Evolutionary conservation across 1,140 invertebrate species (phyloP).

Genomic region (Nasonia longicornis): DNA sequence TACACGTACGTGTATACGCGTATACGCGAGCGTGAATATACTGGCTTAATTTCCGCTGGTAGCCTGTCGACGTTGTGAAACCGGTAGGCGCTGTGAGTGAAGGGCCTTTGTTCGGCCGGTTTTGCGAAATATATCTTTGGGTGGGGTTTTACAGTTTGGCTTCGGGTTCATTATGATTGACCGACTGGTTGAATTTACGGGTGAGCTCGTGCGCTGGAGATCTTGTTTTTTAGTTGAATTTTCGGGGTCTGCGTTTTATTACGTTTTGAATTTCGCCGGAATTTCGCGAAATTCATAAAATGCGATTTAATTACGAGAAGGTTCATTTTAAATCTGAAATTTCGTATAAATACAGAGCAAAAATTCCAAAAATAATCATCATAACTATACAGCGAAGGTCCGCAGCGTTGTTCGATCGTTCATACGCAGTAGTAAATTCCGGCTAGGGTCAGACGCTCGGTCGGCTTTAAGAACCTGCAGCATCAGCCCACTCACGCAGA

Average conservation of each 20-base stretch:
- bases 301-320: too few relatives aligned
- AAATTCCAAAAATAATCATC: too few relatives aligned
- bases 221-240: not conserved
- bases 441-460: constrained; percentile 52
- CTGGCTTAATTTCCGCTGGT: constrained; percentile 35
- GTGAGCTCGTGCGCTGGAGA: not conserved
- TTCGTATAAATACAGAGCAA: too few relatives aligned
- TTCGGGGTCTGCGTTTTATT: not conserved
- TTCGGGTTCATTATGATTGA: not conserved
- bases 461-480: constrained; percentile 18
- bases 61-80: not conserved
- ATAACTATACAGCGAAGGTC: too few relatives aligned
- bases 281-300: not conserved
- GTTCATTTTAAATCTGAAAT: too few relatives aligned
- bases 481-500: not conserved
- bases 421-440: constrained; percentile 55
- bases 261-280: not conserved
- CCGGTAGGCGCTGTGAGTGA: not conserved
- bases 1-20: not conserved
- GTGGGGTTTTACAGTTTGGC: not conserved
- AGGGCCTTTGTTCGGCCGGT: not conserved
- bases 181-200: not conserved
- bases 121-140: not conserved
- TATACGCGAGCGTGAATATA: not conserved
- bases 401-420: constrained; percentile 38